Evolutionary conservation across 2,797 vertebrate genomes (phyloP).

Genomic region (Epinephelus malabaricus): DNA sequence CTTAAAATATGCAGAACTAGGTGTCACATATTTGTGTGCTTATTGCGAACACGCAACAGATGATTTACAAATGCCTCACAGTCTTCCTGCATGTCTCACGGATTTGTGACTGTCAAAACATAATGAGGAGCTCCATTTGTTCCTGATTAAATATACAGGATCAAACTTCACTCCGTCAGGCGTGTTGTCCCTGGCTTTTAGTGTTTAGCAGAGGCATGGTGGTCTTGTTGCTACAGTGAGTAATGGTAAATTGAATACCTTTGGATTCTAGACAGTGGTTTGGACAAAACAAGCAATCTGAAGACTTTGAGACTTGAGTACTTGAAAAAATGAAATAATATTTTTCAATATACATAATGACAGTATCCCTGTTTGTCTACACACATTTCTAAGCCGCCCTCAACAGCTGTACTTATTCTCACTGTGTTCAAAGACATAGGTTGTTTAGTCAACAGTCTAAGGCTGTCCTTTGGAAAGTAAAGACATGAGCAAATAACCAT

Average conservation of each 20-base stretch:
- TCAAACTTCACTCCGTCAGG: neutral
- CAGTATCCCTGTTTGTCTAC: too few species aligned
- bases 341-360: too few species aligned
- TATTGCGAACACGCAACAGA: constrained; percentile 25
- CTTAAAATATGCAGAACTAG: constrained; percentile 44
- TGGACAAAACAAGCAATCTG: neutral
- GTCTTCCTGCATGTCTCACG: constrained; percentile 43
- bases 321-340: too few species aligned
- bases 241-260: neutral
- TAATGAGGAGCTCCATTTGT: constrained; percentile 19
- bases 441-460: constrained; percentile 29
- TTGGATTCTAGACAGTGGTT: neutral
- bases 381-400: neutral
- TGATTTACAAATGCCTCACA: constrained; percentile 55
- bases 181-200: neutral
- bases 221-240: neutral
- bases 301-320: neutral
- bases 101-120: constrained; percentile 38
- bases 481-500: too few species aligned
- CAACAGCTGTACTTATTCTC: constrained; percentile 15
- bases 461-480: too few species aligned
- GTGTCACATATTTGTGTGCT: constrained; percentile 48
- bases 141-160: constrained; percentile 17
- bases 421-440: constrained; percentile 4
- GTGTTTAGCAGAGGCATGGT: neutral